Base-by-base conservation (phyloP, 2,797 vertebrate species). In the Squalus acanthias region DNA sequence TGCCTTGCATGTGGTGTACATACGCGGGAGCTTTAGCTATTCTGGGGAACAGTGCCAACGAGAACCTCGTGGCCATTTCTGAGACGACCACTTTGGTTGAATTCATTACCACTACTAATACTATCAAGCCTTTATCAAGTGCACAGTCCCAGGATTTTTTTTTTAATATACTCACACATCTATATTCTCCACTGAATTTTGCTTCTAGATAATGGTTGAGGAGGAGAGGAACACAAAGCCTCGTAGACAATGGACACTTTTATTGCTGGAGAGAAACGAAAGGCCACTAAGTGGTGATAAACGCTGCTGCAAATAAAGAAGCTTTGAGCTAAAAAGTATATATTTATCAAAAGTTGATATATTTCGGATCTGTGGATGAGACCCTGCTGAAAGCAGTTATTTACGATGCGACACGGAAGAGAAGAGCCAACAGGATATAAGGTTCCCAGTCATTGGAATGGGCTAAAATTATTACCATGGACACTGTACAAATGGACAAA, bases 401-500 rank as follows among this genome's bases (percentile, higher is more conserved):
- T 97, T 96, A 96, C 94, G 96, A 96, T 97, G 97, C 97, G 96
- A 96, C 97, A 1, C 82, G 97, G 97, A 96, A 96, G 97, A 97
- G 0, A 96, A 96, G 97, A 97, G 1, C 96, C 97, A 97, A 98
- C 97, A 96, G 97, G 97, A 97, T 97, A 97, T 98, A 98, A 98
- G 98, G 98, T 98, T 98, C 98, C 98, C 97, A 97, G 97, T 97
- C 97, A 97, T 97, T 96, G 97, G 97, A 98, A 98, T 98, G 98
- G 98, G 98, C 98, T 98, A 98, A 98, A 98, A 98, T 98, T 97
- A 97, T 98, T 98, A 98, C 98, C 98, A 98, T 98, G 98, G 98
- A 98, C 98, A 98, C 98, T 99, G 98, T 99, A 98, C 98, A 98
- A 98, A 99, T 98, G 98, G 98, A 98, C 98, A 98, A 96, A 65